These are phyloP conservation scores for Naso thynnoides DNA, from an alignment of 2,797 vertebrate species.

Conservation along the genomic window DNA sequence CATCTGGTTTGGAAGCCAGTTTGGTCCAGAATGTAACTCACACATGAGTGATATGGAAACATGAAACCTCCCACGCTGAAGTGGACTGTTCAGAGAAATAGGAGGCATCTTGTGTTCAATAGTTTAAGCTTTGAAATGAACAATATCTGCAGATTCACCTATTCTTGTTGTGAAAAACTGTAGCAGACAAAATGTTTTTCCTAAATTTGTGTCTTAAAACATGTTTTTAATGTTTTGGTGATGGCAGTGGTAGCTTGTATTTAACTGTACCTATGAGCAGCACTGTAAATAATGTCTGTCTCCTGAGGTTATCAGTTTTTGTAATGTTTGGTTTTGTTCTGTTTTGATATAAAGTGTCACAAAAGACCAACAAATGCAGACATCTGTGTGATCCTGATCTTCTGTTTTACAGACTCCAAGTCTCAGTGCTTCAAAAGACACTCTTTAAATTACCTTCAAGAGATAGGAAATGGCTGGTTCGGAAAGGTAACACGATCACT, in stretches of 20 bases:
- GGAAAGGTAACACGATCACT: constrained; percentile 87
- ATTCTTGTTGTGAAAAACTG: neutral
- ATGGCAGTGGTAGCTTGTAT: neutral
- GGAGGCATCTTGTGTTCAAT: neutral
- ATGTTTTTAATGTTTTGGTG: neutral
- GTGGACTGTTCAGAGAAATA: neutral
- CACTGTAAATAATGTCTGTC: constrained; percentile 8
- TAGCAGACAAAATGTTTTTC: neutral
- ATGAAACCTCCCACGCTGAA: neutral
- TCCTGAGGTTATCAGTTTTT: constrained; percentile 5
- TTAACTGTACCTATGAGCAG: neutral
- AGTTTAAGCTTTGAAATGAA: neutral
- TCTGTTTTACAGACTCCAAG: constrained; percentile 74
- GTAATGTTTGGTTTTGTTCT: neutral
- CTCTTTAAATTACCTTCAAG: constrained; percentile 93
- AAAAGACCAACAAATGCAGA: constrained; percentile 22
- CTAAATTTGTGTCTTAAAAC: neutral
- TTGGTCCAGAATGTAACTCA: neutral
- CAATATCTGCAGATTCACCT: neutral
- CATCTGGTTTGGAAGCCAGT: neutral
- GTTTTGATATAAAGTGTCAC: constrained; percentile 8
- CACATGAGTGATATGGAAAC: neutral
- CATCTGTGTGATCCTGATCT: constrained; percentile 34
- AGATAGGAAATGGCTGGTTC: constrained; percentile 96
- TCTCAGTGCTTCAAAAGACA: constrained; percentile 90